Evolutionary conservation across 2,888 invertebrate genomes (phyloP).

Genomic region (Oasisia sp.): DNA sequence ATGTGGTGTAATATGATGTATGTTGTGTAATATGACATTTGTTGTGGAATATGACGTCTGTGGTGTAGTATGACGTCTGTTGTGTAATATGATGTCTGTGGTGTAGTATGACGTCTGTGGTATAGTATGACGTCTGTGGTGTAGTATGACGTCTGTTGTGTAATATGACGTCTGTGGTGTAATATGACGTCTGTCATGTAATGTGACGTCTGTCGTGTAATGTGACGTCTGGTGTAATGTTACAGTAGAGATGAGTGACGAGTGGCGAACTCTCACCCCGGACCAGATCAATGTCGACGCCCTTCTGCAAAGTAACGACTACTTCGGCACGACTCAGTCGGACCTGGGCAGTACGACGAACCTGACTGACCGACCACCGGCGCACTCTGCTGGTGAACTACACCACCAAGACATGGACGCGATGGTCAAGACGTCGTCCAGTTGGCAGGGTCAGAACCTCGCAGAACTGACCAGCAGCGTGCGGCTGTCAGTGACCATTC

Average conservation of each 20-base stretch:
- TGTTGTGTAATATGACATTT: too few species aligned
- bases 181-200: too few species aligned
- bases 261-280: constrained; percentile 46
- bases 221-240: not conserved
- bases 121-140: too few species aligned
- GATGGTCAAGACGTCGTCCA: constrained; percentile 21
- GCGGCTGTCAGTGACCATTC: constrained; percentile 53
- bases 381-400: not conserved
- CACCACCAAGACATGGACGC: not conserved
- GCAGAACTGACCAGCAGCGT: not conserved
- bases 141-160: too few species aligned
- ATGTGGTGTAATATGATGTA: too few species aligned
- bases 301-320: constrained; percentile 53
- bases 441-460: not conserved
- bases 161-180: too few species aligned
- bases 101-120: too few species aligned
- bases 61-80: too few species aligned
- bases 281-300: constrained; percentile 60
- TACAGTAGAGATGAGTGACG: not conserved
- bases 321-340: constrained; percentile 49
- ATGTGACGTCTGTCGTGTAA: not conserved
- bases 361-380: not conserved
- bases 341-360: constrained; percentile 34
- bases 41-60: too few species aligned
- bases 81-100: too few species aligned